These are phyloP conservation scores for Trochalopteron elliotii DNA, from an alignment of 2,113 vertebrate species.

Conservation along the genomic window DNA sequence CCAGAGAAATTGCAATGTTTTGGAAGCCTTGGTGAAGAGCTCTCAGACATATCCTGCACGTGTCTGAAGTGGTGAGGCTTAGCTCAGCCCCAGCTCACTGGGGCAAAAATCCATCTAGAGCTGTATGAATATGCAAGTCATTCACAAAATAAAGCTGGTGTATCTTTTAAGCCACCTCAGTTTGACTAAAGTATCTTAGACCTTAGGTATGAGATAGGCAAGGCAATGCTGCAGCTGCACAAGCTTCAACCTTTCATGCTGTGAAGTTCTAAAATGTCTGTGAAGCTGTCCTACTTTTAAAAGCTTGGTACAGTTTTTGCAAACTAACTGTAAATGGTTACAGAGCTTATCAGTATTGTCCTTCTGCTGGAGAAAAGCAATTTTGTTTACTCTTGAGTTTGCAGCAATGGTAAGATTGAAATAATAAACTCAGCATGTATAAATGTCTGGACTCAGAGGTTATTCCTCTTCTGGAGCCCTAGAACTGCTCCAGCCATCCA, in stretches of 20 bases:
- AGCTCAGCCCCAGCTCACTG: fast-evolving
- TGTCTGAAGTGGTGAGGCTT: background rate
- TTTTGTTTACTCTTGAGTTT: background rate
- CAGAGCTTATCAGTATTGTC: background rate
- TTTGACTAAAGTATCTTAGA: background rate
- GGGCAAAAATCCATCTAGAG: background rate
- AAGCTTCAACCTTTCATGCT: background rate
- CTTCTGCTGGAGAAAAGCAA: background rate
- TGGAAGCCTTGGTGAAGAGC: background rate
- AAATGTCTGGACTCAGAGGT: background rate
- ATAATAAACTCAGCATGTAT: background rate
- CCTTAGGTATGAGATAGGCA: background rate
- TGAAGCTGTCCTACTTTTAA: background rate
- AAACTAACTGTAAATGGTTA: background rate
- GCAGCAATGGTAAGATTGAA: background rate
- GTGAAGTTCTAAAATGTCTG: background rate
- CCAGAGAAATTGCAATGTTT: background rate
- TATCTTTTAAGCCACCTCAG: background rate
- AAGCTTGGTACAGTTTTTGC: background rate
- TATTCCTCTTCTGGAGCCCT: background rate
- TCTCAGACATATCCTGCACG: background rate
- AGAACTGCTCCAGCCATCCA: background rate
- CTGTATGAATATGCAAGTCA: background rate
- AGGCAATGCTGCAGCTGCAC: background rate
- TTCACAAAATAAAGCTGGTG: background rate